A percentile compares a stretch with the other conserved stretches of the same genome.
Conservation (phyloP, 2,113 vertebrate species). For the Mastomys natalensis region DNA sequence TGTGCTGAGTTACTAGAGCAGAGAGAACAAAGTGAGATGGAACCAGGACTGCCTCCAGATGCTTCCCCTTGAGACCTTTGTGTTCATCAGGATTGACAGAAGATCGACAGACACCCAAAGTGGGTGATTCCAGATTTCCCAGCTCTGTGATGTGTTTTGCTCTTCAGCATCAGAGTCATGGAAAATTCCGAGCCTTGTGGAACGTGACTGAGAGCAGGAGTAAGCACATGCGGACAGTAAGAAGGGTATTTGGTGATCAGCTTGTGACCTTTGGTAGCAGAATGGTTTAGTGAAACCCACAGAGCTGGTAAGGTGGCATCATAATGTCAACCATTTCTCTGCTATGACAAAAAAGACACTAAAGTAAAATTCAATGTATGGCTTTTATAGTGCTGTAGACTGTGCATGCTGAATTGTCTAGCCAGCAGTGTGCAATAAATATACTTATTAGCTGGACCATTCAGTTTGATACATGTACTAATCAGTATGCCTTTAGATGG, state of each 20-base stretch:
- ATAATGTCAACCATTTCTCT: not conserved
- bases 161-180: not conserved
- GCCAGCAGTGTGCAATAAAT: not conserved
- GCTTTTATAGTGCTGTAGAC: not conserved
- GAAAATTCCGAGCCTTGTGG: not conserved
- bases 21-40: not conserved
- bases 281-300: not conserved
- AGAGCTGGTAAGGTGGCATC: not conserved
- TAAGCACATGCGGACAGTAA: not conserved
- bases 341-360: not conserved
- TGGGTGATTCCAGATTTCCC: not conserved
- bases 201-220: not conserved
- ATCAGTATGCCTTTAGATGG: not conserved
- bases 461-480: not conserved
- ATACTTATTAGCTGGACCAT: not conserved
- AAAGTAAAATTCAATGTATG: not conserved
- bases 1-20: not conserved
- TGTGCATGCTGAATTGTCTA: not conserved
- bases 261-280: not conserved
- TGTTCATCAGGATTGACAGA: not conserved
- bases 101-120: too few species aligned
- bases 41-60: fast-evolving
- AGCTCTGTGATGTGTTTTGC: not conserved
- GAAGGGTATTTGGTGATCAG: not conserved
- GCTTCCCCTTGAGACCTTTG: not conserved